Conservation (phyloP, 1,140 invertebrate species). For the Sminthurides bifidus region DNA sequence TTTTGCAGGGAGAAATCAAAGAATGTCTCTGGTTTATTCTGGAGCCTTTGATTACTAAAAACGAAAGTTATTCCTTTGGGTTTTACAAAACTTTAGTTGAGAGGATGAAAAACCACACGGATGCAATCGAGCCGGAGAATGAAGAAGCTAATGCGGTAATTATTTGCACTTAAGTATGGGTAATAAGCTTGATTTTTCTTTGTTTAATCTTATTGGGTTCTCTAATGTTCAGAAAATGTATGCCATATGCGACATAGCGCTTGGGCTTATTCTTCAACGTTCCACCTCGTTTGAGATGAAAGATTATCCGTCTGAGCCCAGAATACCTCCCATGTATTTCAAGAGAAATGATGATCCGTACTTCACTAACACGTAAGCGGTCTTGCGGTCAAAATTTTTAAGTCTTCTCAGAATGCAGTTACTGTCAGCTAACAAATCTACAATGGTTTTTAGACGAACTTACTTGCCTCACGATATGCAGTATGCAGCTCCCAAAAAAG, state of each 20-base stretch:
- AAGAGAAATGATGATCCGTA: conserved; percentile 52
- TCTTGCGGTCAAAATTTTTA: conserved; percentile 38
- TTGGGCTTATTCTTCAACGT: conserved; percentile 73
- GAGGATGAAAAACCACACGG: conserved; percentile 82
- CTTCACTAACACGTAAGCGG: conserved; percentile 55
- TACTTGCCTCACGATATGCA: conserved; percentile 30
- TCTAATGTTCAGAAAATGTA: conserved; percentile 81
- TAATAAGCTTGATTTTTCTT: background rate
- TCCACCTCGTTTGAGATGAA: conserved; percentile 78
- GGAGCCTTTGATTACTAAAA: conserved; percentile 82
- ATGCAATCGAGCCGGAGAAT: conserved; percentile 68
- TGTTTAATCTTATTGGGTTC: conserved; percentile 20
- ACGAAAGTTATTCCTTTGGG: conserved; percentile 87
- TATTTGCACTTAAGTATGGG: conserved; percentile 5
- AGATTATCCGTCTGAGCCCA: conserved; percentile 69
- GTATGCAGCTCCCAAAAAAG: conserved; percentile 30
- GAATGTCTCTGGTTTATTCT: conserved; percentile 86
- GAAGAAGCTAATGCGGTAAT: conserved; percentile 65
- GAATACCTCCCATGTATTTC: conserved; percentile 77
- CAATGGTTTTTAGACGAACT: conserved; percentile 11
- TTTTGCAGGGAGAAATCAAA: conserved; percentile 45
- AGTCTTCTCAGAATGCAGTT: background rate
- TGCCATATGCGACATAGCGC: conserved; percentile 86
- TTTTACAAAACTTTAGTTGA: conserved; percentile 91
- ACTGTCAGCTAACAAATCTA: no score